Evolutionary conservation across 2,888 invertebrate species (phyloP), one percentile per base, ranked within the genome.

Genomic region (Sesia apiformis): DNA sequence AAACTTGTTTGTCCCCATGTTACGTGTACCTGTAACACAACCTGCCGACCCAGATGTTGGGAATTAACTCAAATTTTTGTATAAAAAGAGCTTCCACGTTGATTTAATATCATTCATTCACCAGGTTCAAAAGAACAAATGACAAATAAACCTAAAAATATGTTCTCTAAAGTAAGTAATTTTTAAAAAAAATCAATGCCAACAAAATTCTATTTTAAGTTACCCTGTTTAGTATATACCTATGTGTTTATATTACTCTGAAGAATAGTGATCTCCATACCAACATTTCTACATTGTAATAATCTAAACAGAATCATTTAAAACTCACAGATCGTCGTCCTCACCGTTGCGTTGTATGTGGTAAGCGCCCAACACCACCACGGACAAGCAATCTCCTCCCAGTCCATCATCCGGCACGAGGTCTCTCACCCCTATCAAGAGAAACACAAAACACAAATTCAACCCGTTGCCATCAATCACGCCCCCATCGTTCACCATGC

Each of bases 91-190:
- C 55, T 38, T 23, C 42, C n/a, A 51, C 54, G 57, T 70, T 62
- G 56, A 55, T 62, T 63, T 62, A 53, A 58, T 63, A 75, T 76
- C 77, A 79, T 72, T 78, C 66, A 64, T 58, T 66, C 64, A 62
- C 57, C 60, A 58, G 63, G 60, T 63, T 64, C 60, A 64, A 55
- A 60, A 61, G 58, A 64, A 62, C 63, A 64, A 63, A 68, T 58
- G 38, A 59, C 58, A 56, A 59, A 4, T 59, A 51, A 46, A 41
- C 39, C 4, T 51, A 52, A n/a, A 51, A 72, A 70, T 53, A 80
- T 81, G 78, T 67, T 72, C 57, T 67, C 63, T 41, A 76, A 74
- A 72, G 80, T 80, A 57, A 74, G 75, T 67, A 56, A 40, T 51
- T 50, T 3, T 55, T 46, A n/a, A 50, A 53, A 54, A n/a, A 23